phyloP scores from a whole-genome alignment of 2,888 invertebrate species.

The Drosophila kuntzei region DNA sequence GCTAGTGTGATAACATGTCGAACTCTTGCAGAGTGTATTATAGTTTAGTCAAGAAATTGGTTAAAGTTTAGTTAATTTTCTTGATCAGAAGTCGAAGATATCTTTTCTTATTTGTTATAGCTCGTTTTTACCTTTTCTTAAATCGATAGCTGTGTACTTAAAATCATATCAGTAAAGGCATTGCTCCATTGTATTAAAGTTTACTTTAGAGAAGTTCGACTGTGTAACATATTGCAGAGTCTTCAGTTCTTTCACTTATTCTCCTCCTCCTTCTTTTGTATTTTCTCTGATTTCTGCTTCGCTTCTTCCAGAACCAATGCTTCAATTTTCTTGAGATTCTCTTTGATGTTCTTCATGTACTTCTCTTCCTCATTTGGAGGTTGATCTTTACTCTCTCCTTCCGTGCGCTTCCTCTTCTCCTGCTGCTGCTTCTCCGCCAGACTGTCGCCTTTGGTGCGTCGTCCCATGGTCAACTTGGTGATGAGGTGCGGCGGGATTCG shows the following conservation, averaged over 20 bases:
- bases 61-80: not conserved
- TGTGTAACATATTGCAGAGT: not conserved
- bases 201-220: not conserved
- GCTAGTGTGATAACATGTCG: too few species aligned
- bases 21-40: too few species aligned
- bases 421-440: constrained; percentile 15
- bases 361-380: constrained; percentile 37
- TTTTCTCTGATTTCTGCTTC: constrained; percentile 1
- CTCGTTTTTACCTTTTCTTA: not conserved
- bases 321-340: constrained; percentile 62
- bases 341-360: constrained; percentile 38
- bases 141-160: too few species aligned
- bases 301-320: constrained; percentile 41
- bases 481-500: constrained; percentile 77
- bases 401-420: not conserved
- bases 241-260: not conserved
- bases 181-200: not conserved
- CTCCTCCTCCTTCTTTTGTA: not conserved
- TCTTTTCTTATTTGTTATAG: not conserved
- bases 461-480: constrained; percentile 78
- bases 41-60: too few species aligned
- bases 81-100: not conserved
- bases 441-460: constrained; percentile 68
- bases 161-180: not conserved
- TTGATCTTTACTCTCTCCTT: constrained; percentile 8